These are phyloP conservation scores for Nymphalis polychloros DNA, from an alignment of 2,888 invertebrate species.

Conservation along the genomic window DNA sequence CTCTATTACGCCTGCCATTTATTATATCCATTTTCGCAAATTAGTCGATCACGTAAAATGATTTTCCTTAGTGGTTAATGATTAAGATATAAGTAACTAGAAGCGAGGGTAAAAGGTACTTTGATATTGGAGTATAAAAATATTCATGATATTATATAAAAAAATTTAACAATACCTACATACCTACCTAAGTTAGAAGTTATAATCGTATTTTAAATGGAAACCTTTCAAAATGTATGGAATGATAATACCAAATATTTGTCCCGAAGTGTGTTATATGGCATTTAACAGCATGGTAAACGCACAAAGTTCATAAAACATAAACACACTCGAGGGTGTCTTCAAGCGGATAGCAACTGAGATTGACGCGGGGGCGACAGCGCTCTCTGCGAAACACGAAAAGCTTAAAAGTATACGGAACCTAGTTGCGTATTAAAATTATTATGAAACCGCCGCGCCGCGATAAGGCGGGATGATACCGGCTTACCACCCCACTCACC, in stretches of 20 bases:
- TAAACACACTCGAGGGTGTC: slow-evolving; percentile 65
- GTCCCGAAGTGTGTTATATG: too few relatives aligned
- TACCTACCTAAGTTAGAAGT: too few relatives aligned
- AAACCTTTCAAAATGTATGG: too few relatives aligned
- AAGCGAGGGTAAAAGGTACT: slow-evolving; percentile 12
- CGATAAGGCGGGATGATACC: slow-evolving; percentile 74
- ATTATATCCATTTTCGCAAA: slow-evolving; percentile 80
- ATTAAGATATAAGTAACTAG: slow-evolving; percentile 15
- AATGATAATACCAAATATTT: too few relatives aligned
- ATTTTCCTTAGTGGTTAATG: slow-evolving; percentile 39
- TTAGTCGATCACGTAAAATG: slow-evolving; percentile 66
- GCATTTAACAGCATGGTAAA: not conserved
- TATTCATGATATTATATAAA: too few relatives aligned
- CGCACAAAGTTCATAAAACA: slow-evolving; percentile 44
- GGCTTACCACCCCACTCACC: slow-evolving; percentile 63
- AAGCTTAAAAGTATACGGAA: slow-evolving; percentile 67
- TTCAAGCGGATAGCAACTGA: slow-evolving; percentile 55
- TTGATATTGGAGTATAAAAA: not conserved
- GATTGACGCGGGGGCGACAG: slow-evolving; percentile 71
- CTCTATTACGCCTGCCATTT: slow-evolving; percentile 80
- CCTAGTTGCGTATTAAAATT: slow-evolving; percentile 72
- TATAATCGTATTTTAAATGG: too few relatives aligned
- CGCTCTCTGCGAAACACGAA: slow-evolving; percentile 51
- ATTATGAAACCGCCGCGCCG: slow-evolving; percentile 74
- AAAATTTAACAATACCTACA: too few relatives aligned